A percentile compares a stretch with the other conserved stretches of the same genome.
Conservation (phyloP, 1,140 invertebrate species). For the Drosophila eugracilis region DNA sequence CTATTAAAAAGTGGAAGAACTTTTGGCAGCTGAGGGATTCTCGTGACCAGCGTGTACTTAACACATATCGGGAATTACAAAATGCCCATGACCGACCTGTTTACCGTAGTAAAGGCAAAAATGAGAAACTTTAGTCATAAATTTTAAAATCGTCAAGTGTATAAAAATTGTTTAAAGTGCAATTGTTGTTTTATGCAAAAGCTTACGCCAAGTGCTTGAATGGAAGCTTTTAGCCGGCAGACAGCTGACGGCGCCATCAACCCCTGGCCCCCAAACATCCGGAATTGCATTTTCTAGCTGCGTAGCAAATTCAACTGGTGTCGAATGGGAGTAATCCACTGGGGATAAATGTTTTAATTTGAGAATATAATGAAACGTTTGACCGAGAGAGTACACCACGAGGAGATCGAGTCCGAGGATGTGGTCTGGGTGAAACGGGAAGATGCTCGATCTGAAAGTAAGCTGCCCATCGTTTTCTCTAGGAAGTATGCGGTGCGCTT, state of each 20-base stretch:
- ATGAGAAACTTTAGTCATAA: background rate
- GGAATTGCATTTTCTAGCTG: slow-evolving; percentile 42
- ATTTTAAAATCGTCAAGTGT: background rate
- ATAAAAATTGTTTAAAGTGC: slow-evolving; percentile 21
- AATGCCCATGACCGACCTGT: slow-evolving; percentile 13
- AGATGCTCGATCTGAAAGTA: slow-evolving; percentile 25
- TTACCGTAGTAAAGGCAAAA: slow-evolving; percentile 27
- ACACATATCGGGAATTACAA: slow-evolving; percentile 85
- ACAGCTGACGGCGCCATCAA: slow-evolving; percentile 26
- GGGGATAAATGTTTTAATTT: background rate
- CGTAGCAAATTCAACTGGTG: slow-evolving; percentile 52
- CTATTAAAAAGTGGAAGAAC: slow-evolving; percentile 86
- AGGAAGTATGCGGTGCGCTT: slow-evolving; percentile 93
- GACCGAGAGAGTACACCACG: slow-evolving; percentile 55
- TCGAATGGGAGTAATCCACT: slow-evolving; percentile 28
- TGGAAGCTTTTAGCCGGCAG: slow-evolving; percentile 27
- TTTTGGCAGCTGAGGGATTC: slow-evolving; percentile 87
- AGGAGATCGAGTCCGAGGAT: slow-evolving; percentile 43
- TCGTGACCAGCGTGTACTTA: slow-evolving; percentile 85
- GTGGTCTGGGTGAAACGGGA: slow-evolving; percentile 56
- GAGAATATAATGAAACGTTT: slow-evolving; percentile 29
- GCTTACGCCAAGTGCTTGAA: slow-evolving; percentile 17
- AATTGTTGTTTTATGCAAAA: slow-evolving; percentile 14
- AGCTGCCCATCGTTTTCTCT: slow-evolving; percentile 91
- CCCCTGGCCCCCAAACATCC: slow-evolving; percentile 1